Percentiles rank a stretch among this genome's conserved stretches.
These are phyloP conservation scores for Botia almorhae DNA, from an alignment of 2,797 vertebrate genomes.

Conservation along the genomic window DNA sequence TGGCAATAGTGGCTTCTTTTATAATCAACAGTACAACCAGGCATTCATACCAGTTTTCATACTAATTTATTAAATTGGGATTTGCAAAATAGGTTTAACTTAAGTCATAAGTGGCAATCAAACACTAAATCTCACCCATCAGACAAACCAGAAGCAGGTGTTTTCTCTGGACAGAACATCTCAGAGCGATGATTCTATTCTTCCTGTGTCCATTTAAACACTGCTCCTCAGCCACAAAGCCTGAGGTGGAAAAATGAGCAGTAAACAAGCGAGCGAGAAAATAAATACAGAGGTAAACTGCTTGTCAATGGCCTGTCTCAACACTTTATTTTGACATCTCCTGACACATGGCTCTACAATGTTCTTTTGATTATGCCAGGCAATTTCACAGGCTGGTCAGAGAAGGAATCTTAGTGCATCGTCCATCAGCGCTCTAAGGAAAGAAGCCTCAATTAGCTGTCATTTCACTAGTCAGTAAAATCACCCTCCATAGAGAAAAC, in stretches of 20 bases:
- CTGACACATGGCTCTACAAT: slow-evolving; percentile 63
- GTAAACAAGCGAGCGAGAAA: background rate
- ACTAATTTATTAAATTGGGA: background rate
- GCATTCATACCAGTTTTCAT: no score
- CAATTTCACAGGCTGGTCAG: slow-evolving; percentile 66
- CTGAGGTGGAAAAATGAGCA: slow-evolving; percentile 21
- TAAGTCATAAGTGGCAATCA: background rate
- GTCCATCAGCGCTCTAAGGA: slow-evolving; percentile 66
- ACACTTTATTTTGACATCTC: slow-evolving; percentile 67
- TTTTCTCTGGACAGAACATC: slow-evolving; percentile 16
- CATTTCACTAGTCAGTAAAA: slow-evolving; percentile 75
- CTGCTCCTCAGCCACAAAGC: slow-evolving; percentile 18
- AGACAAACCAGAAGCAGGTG: background rate
- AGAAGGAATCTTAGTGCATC: slow-evolving; percentile 48
- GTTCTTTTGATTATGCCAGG: slow-evolving; percentile 76
- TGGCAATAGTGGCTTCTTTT: no score
- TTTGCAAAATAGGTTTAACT: background rate
- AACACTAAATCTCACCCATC: no score
- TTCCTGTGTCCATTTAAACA: slow-evolving; percentile 29
- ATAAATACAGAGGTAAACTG: slow-evolving; percentile 58
- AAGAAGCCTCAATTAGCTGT: slow-evolving; percentile 75
- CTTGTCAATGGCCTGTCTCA: slow-evolving; percentile 63
- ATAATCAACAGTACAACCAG: no score
- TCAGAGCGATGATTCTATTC: background rate
- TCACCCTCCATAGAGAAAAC: slow-evolving; percentile 71